These are phyloP conservation scores for Ursus arctos DNA, from an alignment of 2,113 vertebrate genomes.

Conservation along the genomic window DNA sequence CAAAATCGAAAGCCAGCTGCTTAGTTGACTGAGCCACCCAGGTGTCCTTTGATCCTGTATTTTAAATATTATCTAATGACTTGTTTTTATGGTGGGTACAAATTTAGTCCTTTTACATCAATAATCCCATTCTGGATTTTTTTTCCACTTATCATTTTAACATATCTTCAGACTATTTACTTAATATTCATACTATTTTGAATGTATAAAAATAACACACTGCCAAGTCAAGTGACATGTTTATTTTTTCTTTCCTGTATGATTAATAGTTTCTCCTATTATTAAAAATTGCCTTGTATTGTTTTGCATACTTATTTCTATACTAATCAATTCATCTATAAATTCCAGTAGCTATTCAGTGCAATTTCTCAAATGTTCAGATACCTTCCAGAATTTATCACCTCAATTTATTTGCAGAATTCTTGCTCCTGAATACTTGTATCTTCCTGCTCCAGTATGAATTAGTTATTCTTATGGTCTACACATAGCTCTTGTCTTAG, in stretches of 20 bases:
- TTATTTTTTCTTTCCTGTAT: background rate
- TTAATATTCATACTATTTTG: background rate
- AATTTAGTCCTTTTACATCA: background rate
- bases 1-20: background rate
- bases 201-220: background rate
- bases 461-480: background rate
- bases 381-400: background rate
- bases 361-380: background rate
- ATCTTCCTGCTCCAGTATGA: background rate
- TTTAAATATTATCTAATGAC: background rate
- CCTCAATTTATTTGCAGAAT: background rate
- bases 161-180: background rate
- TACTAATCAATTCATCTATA: background rate
- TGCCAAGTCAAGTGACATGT: background rate
- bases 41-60: background rate
- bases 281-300: background rate
- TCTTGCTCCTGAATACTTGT: background rate
- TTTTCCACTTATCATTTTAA: background rate
- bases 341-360: background rate
- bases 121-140: background rate
- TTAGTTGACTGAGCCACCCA: background rate
- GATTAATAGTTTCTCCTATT: background rate
- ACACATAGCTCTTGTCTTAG: background rate
- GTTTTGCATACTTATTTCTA: background rate
- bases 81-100: background rate